Evolutionary conservation across 2,113 vertebrate species (phyloP), one percentile per base, ranked within the genome.

Genomic region (Peromyscus polionotus): DNA sequence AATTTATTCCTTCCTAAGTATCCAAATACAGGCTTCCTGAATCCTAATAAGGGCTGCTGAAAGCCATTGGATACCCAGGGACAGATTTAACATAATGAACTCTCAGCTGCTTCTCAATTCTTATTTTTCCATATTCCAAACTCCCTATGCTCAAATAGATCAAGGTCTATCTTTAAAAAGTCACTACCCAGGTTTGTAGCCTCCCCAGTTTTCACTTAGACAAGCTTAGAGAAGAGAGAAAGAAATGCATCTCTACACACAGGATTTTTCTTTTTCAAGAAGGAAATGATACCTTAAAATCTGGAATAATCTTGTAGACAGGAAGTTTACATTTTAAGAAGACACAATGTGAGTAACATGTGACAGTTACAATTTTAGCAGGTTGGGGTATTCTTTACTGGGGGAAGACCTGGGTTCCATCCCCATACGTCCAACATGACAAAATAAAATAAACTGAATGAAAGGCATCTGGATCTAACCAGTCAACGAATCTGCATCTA

Each of bases 311-410:
- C 31, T 77, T 48, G 42, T 42, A 48, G 31, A 59, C 26, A 67
- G 51, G 59, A 86, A 33, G 9, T n/a, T 83, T 54, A 45, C 88
- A 48, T 85, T 95, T 88, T 88, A 93, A 54, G 63, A 48, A 76
- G 48, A 88, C 45, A 0, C 83, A 65, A 79, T 54, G 13, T 95
- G 63, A 79, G 51, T 91, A 81, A 36, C 1, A 95, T 26, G 81
- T 54, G 16, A 31, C 22, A 72, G 33, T 90, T 93, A 70, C 84
- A 83, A 79, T 83, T 83, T 84, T 85, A 26, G 12, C 77, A n/a
- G 16, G 10, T 57, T 16, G 48, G 36, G 63, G 16, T 65, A 1
- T 67, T 54, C 19, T 12, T 63, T 33, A 76, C 16, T 10, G 9
- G 39, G 26, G 17, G 45, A 28, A 72, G 14, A 51, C 12, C 17